Base-by-base conservation (phyloP, 2,113 vertebrate genomes). In the Labeo catla region DNA sequence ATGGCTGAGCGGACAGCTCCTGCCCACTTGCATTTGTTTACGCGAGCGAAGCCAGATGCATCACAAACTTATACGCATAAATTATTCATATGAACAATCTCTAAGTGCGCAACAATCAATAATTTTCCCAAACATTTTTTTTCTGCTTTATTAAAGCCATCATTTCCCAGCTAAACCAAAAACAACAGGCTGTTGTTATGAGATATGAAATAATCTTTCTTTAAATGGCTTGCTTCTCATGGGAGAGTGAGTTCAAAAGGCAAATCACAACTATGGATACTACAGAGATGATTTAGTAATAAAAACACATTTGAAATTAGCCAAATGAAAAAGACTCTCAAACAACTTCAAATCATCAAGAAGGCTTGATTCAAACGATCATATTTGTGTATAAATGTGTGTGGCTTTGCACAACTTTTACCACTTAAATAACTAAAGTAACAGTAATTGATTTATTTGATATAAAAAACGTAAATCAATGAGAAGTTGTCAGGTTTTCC, bases 11-110 rank as follows among this genome's bases (percentile, higher is more conserved):
- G 15, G 59, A 78, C 66, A 83, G 36, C 50, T 43, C 66, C 28
- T 83, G 81, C 82, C 49, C 82, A 73, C 52, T 73, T 19, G 8
- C 19, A 54, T 84, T 73, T 59, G 49, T 72, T 72, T 83, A 72
- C 4, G 10, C 2, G 11, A 21, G 34, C 50, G 1, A 43, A 73
- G 34, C 82, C 50, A 45, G 66, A 83, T 45, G 68, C 82, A 84
- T 39, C 50, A 52, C 9, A 54, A 70, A 70, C 15, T 6, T 63
- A 80, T 63, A 23, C 59, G 49, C 15, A 34, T 76, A 9, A 63
- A 63, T 81, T 6, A 81, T 49, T 28, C 12, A 65, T 49, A 4
- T 15, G 45, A 28, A 12, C 72, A 23, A 19, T 19, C 8, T 59
- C 15, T 57, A 13, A 63, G 45, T 81, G n/a, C n/a, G 9, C 57